These are phyloP conservation scores for Pseudochirops cupreus DNA, from an alignment of 2,797 vertebrate genomes.

Conservation along the genomic window DNA sequence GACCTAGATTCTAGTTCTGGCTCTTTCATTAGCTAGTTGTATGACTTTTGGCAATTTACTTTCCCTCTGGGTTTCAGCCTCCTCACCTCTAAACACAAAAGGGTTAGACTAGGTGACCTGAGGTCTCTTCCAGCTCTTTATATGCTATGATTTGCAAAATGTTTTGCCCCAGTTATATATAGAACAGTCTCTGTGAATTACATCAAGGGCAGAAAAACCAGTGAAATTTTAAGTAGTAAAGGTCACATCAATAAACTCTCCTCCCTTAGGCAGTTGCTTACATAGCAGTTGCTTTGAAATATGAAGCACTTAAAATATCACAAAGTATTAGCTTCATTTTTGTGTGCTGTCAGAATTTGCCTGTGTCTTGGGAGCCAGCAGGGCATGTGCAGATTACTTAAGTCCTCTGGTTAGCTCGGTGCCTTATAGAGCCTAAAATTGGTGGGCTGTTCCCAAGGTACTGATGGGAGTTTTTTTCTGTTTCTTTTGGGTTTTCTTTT, in stretches of 20 bases:
- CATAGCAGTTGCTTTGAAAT: conserved; percentile 13
- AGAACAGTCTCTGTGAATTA: neutral
- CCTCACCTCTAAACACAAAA: neutral
- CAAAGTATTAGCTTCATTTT: neutral
- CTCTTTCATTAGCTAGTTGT: neutral
- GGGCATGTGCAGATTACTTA: neutral
- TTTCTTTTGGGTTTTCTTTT: conserved; percentile 1
- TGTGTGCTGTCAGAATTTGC: neutral
- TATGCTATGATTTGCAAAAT: neutral
- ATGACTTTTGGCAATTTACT: neutral
- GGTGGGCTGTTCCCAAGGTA: neutral
- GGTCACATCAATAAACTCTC: neutral
- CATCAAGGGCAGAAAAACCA: neutral
- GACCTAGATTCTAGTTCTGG: neutral
- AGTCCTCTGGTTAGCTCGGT: neutral
- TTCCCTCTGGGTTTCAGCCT: neutral
- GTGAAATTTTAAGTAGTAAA: neutral
- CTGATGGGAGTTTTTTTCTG: neutral
- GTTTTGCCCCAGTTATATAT: neutral
- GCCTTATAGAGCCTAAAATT: neutral
- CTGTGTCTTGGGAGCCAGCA: neutral
- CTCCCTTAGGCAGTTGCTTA: neutral
- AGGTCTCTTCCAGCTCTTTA: neutral
- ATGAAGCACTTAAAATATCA: conserved; percentile 19
- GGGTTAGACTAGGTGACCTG: neutral